Base-by-base conservation (phyloP, 2,113 vertebrate genomes). In the Psettodes erumei region DNA sequence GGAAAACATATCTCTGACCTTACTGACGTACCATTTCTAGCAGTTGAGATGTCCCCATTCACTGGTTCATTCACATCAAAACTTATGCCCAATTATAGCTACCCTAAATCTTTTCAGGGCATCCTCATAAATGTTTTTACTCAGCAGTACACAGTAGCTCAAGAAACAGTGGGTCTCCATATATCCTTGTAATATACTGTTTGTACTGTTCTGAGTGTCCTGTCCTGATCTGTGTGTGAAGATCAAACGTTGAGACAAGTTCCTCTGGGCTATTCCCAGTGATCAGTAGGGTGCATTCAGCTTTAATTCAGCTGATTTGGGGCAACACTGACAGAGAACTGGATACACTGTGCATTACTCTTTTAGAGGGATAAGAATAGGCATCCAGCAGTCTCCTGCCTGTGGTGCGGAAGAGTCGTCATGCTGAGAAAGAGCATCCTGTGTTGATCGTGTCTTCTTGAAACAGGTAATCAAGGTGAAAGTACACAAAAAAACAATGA, bases 181-280 rank as follows among this genome's bases (percentile, higher is more conserved):
- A 16, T 21, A 25, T 47, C 27, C 27, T 19, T 4, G 23, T 16
- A 6, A 12, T 35, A 16, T 35, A 27, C 12, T 23, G 19, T 38
- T 33, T 43, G 37, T 45, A 35, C 42, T 59, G 42, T 38, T 61
- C 60, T 43, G 40, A 67, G 43, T 15, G 42, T 40, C 18, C 58
- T 45, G 42, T 53, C 40, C 43, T 28, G 10, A 69, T 76, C 55
- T 59, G 33, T 51, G 42, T 32, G 61, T 71, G 62, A 79, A 30
- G 71, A 71, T 75, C 71, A 74, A 58, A 79, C 59, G 63, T 71
- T 4, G 40, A 45, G 63, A 78, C 61, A 78, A 54, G 54, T 53
- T 88, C 61, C 64, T 82, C 62, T 35, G 9, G 16, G 64, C 58
- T 40, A 37, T 51, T 30, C 42, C n/a, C 42, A 16, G 51, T 27